These are phyloP conservation scores for Catalaphyllia jardinei DNA, from an alignment of 64 coral and sea anemone species.

Conservation along the genomic window DNA sequence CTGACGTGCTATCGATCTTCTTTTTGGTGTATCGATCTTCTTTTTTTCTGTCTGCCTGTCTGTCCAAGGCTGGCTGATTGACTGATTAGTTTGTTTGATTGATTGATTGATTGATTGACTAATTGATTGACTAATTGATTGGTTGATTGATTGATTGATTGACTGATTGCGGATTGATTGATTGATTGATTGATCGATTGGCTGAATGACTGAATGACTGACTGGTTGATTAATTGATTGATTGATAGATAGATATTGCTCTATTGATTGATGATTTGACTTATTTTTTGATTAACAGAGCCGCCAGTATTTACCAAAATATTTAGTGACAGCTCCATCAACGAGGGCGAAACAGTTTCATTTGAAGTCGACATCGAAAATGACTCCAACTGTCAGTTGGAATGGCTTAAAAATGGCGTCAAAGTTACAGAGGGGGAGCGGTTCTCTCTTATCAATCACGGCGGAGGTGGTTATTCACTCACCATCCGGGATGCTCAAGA, in stretches of 20 bases:
- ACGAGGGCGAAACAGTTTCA: slow-evolving; percentile 63
- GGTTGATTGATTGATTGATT: no score
- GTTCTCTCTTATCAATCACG: slow-evolving; percentile 36
- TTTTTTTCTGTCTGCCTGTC: background rate
- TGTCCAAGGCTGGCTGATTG: background rate
- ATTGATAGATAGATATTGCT: background rate
- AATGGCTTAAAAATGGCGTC: slow-evolving; percentile 68
- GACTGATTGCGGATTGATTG: no score
- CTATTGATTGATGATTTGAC: background rate
- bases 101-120: background rate
- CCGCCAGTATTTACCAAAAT: slow-evolving; percentile 56
- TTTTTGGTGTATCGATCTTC: no score
- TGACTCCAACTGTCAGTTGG: slow-evolving; percentile 44
- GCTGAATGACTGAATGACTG: background rate
- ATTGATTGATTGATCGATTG: background rate
- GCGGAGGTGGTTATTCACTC: slow-evolving; percentile 34
- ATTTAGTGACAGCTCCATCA: slow-evolving; percentile 51
- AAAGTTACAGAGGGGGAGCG: slow-evolving; percentile 35
- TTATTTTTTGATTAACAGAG: background rate
- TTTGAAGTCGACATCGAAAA: slow-evolving; percentile 56
- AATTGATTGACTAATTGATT: background rate
- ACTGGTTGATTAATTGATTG: background rate
- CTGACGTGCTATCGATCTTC: background rate
- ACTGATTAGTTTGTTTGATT: background rate
- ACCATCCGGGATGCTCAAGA: slow-evolving; percentile 60